These are phyloP conservation scores for Echeneis naucrates DNA, from an alignment of 2,797 vertebrate genomes.

Conservation along the genomic window DNA sequence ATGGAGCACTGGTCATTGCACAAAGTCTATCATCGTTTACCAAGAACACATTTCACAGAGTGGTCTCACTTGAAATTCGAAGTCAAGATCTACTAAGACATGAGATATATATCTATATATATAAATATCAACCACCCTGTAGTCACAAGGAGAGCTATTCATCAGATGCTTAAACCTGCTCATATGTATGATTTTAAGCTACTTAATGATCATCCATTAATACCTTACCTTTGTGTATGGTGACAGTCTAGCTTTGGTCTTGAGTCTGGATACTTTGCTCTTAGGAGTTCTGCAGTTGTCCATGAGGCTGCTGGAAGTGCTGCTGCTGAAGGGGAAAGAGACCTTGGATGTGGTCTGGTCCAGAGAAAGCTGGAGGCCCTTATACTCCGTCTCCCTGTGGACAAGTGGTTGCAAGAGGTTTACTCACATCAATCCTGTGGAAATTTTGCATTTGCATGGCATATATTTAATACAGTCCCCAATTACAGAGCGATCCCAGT, in stretches of 20 bases:
- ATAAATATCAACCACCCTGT: not conserved
- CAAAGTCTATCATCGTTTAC: not conserved
- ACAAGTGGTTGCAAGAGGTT: slow-evolving; percentile 36
- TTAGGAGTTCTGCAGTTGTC: slow-evolving; percentile 90
- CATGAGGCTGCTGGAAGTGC: slow-evolving; percentile 81
- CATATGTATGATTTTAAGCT: not conserved
- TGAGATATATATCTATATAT: no score
- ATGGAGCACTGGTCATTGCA: not conserved
- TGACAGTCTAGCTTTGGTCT: slow-evolving; percentile 93
- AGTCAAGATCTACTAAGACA: not conserved
- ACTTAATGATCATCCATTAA: not conserved
- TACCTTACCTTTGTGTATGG: slow-evolving; percentile 94
- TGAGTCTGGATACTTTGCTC: slow-evolving; percentile 87
- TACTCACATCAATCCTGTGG: not conserved
- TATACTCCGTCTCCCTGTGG: slow-evolving; percentile 95
- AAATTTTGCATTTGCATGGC: slow-evolving; percentile 33
- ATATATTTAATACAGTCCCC: slow-evolving; percentile 19
- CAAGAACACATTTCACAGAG: not conserved
- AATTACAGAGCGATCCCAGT: slow-evolving; percentile 32
- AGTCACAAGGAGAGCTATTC: no score
- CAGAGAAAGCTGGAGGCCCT: slow-evolving; percentile 96
- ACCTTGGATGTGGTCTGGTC: slow-evolving; percentile 94
- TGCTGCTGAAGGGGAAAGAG: slow-evolving; percentile 86
- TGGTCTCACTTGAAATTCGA: no score
- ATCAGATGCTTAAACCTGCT: no score